Percentiles rank a stretch among this genome's conserved stretches.
Conservation (phyloP, 2,888 invertebrate species). For the Frankliniella intonsa region DNA sequence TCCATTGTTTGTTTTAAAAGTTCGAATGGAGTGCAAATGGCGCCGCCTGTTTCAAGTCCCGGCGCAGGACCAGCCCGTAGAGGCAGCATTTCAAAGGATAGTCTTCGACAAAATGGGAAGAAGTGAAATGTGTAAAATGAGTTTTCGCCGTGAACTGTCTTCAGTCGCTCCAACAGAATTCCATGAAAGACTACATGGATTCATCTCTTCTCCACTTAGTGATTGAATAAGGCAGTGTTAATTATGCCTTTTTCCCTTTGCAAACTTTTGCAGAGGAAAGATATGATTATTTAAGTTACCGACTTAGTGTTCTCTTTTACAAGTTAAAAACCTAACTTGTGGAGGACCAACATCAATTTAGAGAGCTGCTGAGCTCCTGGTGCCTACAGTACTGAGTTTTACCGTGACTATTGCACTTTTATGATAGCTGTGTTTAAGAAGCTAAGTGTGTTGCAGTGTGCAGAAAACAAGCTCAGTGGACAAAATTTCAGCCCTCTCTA, state of each 20-base stretch:
- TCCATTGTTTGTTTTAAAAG: slow-evolving; percentile 18
- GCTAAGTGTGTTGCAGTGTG: no score
- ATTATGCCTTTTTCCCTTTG: not conserved
- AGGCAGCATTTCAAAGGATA: slow-evolving; percentile 36
- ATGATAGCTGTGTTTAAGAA: no score
- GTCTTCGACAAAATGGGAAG: slow-evolving; percentile 35
- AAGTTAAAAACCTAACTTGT: not conserved
- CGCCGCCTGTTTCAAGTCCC: slow-evolving; percentile 35
- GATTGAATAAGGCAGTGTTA: not conserved
- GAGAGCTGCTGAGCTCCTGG: no score
- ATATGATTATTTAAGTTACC: slow-evolving; percentile 9
- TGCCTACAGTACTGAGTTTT: no score
- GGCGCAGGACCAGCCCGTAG: slow-evolving; percentile 33
- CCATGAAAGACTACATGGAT: not conserved
- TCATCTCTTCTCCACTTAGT: not conserved
- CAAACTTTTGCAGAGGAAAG: not conserved
- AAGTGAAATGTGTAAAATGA: slow-evolving; percentile 33
- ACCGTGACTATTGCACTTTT: no score
- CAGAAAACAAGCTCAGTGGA: no score
- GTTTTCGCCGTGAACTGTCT: not conserved
- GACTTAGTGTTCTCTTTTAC: slow-evolving; percentile 7
- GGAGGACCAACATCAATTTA: not conserved
- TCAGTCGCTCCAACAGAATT: not conserved
- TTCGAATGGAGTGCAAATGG: slow-evolving; percentile 34
- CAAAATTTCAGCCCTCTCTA: no score